A percentile compares a stretch with the other conserved stretches of the same genome.
These are phyloP conservation scores for Hyles euphorbiae DNA, from an alignment of 1,140 invertebrate genomes.

Conservation along the genomic window DNA sequence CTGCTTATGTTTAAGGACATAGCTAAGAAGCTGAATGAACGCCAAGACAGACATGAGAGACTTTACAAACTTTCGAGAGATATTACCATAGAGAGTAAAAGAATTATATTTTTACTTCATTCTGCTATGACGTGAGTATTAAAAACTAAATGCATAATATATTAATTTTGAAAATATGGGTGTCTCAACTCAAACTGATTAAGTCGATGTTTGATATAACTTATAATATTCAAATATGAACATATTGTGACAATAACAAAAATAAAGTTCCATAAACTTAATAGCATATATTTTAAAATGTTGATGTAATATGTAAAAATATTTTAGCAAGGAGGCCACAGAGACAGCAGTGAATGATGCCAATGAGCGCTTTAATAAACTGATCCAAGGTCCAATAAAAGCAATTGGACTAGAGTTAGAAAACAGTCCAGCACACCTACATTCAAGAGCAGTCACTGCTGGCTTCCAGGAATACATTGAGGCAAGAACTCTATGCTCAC, in stretches of 20 bases:
- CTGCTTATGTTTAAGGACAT: conserved; percentile 82
- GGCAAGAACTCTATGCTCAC: conserved; percentile 77
- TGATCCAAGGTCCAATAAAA: conserved; percentile 79
- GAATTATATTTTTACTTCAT: conserved; percentile 92
- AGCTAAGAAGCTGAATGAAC: conserved; percentile 83
- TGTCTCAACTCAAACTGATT: background rate
- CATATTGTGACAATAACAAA: background rate
- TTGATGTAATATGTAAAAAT: background rate
- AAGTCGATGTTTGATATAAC: background rate
- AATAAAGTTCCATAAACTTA: background rate
- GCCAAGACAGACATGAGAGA: conserved; percentile 90
- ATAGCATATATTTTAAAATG: background rate
- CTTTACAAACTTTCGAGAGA: conserved; percentile 90
- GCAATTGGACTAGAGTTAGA: conserved; percentile 84
- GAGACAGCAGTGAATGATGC: conserved; percentile 80
- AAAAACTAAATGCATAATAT: conserved; percentile 4
- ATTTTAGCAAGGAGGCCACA: conserved; percentile 76
- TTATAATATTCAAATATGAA: background rate
- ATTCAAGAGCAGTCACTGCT: conserved; percentile 82
- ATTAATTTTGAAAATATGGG: conserved; percentile 6
- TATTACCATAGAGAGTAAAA: conserved; percentile 94
- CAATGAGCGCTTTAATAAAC: conserved; percentile 77
- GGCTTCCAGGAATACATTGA: conserved; percentile 94
- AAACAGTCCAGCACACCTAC: conserved; percentile 84
- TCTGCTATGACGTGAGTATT: conserved; percentile 75